These are phyloP conservation scores for Rostrhamus sociabilis DNA, from an alignment of 2,797 vertebrate genomes.

Conservation along the genomic window DNA sequence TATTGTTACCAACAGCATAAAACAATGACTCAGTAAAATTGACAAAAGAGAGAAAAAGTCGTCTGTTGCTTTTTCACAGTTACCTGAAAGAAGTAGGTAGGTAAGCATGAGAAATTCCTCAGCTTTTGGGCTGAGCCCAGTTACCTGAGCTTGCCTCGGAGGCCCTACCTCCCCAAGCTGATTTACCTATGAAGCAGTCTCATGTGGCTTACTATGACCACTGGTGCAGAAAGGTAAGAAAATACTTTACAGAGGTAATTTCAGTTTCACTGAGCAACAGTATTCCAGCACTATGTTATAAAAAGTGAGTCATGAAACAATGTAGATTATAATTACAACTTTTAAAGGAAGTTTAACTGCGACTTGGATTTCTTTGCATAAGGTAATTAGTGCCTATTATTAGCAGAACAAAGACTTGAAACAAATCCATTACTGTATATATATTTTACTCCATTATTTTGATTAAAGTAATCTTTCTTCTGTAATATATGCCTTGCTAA, in stretches of 20 bases:
- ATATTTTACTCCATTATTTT: neutral
- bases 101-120: neutral
- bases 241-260: neutral
- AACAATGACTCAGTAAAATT: neutral
- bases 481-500: neutral
- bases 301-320: neutral
- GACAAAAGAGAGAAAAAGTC: neutral
- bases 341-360: neutral
- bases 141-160: neutral
- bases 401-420: constrained; percentile 32
- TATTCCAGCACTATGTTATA: neutral
- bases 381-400: constrained; percentile 19
- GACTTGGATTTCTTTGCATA: neutral
- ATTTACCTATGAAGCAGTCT: neutral
- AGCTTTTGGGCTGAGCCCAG: neutral
- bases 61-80: neutral
- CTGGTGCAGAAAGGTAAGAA: neutral
- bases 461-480: neutral
- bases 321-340: neutral
- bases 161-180: neutral
- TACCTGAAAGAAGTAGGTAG: neutral
- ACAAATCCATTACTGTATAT: neutral
- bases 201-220: neutral
- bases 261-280: neutral
- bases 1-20: neutral